Percentiles rank a stretch among this genome's conserved stretches.
These are phyloP conservation scores for Penaeus vannamei DNA, from an alignment of 1,140 invertebrate species.

Conservation along the genomic window DNA sequence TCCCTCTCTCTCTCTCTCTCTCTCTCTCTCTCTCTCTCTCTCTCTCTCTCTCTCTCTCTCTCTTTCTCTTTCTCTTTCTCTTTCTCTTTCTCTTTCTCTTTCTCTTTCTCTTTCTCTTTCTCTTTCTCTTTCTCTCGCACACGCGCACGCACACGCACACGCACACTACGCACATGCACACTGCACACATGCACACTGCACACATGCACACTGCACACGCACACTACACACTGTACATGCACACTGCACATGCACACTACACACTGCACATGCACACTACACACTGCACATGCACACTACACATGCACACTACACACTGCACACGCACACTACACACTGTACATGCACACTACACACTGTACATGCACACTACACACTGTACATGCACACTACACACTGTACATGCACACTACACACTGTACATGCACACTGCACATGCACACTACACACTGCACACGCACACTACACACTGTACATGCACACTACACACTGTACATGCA, in stretches of 20 bases:
- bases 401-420: background rate
- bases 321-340: no score
- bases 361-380: no score
- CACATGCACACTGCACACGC: no score
- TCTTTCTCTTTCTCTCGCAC: background rate
- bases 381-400: no score
- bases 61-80: background rate
- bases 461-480: slow-evolving; percentile 1
- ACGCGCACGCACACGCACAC: background rate
- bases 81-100: background rate
- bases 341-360: no score
- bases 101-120: background rate
- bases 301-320: no score
- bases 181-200: no score
- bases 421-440: background rate
- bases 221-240: no score
- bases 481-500: background rate
- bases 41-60: background rate
- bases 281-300: no score
- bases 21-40: background rate
- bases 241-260: no score
- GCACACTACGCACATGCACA: no score
- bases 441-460: background rate
- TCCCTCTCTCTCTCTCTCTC: slow-evolving; percentile 36
- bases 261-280: no score